These are phyloP conservation scores for Notarius quadriscutis DNA, from an alignment of 2,113 vertebrate species.

Conservation along the genomic window DNA sequence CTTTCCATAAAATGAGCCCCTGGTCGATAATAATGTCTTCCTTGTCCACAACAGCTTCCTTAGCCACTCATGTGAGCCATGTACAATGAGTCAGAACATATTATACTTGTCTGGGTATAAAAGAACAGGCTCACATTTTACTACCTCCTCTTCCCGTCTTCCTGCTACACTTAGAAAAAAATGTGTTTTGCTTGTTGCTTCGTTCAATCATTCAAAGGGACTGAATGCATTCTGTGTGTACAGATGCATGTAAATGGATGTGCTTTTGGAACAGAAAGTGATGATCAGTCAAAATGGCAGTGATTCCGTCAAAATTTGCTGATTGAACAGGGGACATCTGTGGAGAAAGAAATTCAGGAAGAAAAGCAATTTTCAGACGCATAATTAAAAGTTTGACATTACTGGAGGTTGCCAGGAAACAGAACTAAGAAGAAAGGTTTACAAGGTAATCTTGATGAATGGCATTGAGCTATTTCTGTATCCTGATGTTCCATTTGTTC, in stretches of 20 bases:
- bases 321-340: not conserved
- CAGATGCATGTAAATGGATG: not conserved
- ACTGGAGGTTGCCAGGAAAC: constrained; percentile 38
- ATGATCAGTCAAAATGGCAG: not conserved
- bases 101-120: not conserved
- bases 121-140: not conserved
- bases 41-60: not conserved
- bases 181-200: not conserved
- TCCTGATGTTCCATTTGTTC: not conserved
- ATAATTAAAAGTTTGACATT: constrained; percentile 19
- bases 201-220: not conserved
- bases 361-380: not conserved
- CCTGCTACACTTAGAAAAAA: not conserved
- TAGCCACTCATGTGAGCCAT: not conserved
- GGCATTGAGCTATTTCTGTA: constrained; percentile 22
- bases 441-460: constrained; percentile 4
- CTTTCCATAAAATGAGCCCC: not conserved
- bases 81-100: not conserved
- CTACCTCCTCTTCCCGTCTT: not conserved
- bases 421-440: not conserved
- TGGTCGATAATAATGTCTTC: not conserved
- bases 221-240: not conserved
- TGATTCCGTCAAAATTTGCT: not conserved
- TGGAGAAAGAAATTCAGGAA: not conserved
- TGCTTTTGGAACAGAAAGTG: not conserved